These are phyloP conservation scores for Alosa sapidissima DNA, from an alignment of 2,797 vertebrate species.

Conservation along the genomic window DNA sequence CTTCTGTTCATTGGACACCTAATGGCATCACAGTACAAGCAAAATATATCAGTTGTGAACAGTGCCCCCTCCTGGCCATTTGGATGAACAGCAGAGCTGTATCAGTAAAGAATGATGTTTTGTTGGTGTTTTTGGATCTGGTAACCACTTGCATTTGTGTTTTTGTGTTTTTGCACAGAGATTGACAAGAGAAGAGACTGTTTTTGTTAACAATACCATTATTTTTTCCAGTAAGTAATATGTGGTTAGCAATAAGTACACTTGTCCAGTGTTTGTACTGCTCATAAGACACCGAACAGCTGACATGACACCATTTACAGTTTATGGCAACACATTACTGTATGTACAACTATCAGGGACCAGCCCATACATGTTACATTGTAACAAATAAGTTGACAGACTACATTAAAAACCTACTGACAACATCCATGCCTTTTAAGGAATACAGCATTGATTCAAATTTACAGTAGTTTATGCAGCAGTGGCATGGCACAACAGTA, in stretches of 20 bases:
- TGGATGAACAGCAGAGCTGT: not conserved
- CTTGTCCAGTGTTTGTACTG: not conserved
- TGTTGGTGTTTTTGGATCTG: not conserved
- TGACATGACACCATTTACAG: not conserved
- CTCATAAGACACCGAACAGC: not conserved
- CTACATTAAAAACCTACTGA: not conserved
- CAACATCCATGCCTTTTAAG: not conserved
- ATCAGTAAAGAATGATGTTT: not conserved
- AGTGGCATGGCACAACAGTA: not conserved
- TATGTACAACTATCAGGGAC: not conserved
- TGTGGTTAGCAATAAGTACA: not conserved
- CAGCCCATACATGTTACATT: constrained; percentile 18
- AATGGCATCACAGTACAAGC: not conserved
- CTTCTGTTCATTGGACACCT: not conserved
- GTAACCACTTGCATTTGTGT: not conserved
- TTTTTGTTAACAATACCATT: not conserved
- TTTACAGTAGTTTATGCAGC: not conserved
- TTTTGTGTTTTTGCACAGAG: not conserved
- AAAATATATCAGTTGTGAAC: not conserved
- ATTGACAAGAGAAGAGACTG: not conserved
- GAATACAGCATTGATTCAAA: not conserved
- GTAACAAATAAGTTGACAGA: not conserved
- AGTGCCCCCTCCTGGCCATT: not conserved
- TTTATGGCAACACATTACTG: not conserved
- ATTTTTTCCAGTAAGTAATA: not conserved